Conservation (phyloP, 2,113 vertebrate species). For the Pseudolaguvia tuberculata region DNA sequence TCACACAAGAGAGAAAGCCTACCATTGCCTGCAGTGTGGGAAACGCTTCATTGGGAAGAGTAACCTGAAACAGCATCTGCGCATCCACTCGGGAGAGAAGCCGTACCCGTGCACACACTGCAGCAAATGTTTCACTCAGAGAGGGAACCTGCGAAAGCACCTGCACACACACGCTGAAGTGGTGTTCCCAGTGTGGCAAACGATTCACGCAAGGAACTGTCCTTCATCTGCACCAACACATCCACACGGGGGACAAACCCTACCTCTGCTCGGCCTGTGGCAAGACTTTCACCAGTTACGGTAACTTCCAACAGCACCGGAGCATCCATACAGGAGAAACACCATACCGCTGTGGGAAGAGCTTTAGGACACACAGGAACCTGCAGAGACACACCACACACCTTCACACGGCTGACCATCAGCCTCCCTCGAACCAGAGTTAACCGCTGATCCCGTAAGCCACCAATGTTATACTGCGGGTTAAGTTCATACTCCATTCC, state of each 20-base stretch:
- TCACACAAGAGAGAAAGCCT: neutral
- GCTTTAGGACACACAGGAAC: neutral
- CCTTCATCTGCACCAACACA: neutral
- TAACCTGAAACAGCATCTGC: neutral
- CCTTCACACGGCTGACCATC: neutral
- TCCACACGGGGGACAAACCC: neutral
- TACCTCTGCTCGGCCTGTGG: neutral
- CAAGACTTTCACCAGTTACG: neutral
- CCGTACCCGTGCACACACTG: neutral
- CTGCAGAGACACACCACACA: neutral
- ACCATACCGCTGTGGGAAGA: neutral
- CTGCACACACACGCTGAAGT: neutral
- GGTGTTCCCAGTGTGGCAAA: neutral
- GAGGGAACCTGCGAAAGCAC: neutral
- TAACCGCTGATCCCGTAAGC: no score
- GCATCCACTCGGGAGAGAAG: neutral
- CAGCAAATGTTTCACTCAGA: neutral
- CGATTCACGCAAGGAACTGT: neutral
- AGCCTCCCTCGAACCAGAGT: neutral
- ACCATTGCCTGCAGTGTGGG: neutral
- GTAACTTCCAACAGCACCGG: neutral
- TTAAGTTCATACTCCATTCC: neutral
- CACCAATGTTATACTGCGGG: neutral
- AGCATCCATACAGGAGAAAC: neutral
- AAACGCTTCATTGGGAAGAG: neutral